phyloP scores from a whole-genome alignment of 2,797 vertebrate species.

The Thamnophis elegans region DNA sequence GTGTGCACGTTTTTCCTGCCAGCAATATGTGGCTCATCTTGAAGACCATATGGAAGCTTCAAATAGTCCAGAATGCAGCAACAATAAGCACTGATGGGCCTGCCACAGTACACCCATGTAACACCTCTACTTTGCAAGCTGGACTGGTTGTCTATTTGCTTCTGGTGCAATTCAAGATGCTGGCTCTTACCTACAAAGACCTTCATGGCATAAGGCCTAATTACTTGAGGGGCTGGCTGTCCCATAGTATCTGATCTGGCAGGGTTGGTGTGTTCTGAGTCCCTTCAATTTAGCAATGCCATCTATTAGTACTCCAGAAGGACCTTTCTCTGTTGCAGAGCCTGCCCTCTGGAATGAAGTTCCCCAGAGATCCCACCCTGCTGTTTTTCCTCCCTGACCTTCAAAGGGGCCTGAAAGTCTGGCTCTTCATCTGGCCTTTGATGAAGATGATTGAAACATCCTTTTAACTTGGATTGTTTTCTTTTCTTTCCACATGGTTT shows the following conservation, averaged over 20 bases:
- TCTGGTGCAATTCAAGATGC: neutral
- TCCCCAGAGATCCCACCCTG: neutral
- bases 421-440: neutral
- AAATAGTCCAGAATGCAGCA: neutral
- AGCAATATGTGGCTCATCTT: neutral
- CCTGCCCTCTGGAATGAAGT: neutral
- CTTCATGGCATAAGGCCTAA: neutral
- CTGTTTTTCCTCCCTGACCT: no score
- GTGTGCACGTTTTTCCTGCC: neutral
- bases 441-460: neutral
- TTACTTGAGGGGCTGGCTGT: neutral
- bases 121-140: neutral
- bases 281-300: neutral
- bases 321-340: neutral
- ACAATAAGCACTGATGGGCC: neutral
- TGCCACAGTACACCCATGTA: neutral
- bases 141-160: neutral
- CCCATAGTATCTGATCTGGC: neutral
- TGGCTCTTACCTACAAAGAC: neutral
- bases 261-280: neutral
- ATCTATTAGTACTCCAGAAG: neutral
- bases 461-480: neutral
- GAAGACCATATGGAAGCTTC: neutral
- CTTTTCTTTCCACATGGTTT: neutral
- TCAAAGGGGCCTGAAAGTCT: neutral